Base-by-base conservation (phyloP, 1,140 invertebrate species). In the Armadillidium nasatum region DNA sequence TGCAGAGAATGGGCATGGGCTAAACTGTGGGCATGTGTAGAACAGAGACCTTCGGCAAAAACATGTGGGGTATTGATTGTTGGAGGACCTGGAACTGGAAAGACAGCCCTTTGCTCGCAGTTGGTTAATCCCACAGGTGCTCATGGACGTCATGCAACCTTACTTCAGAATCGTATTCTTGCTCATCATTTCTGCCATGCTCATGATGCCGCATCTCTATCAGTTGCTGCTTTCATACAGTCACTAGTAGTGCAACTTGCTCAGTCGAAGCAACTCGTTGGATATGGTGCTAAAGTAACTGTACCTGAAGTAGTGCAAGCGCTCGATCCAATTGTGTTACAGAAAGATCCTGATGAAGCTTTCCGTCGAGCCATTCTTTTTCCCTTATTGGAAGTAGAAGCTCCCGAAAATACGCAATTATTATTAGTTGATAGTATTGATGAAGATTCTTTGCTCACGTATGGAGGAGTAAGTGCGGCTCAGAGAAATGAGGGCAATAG, bases 1-100 rank as follows among this genome's bases (percentile, higher is more conserved):
- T 93, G 91, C 82, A 89, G 96, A 15, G 95, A 97, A 85, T 98
- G 95, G 96, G 94, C 93, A 1, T 95, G 97, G 82, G 91, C 93
- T 83, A 97, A 97, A 85, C 88, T 98, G n/a, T 90, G 91, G 2
- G 77, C 77, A 82, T 77, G 80, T 84, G 44, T 83, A 83, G 80
- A 81, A 71, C 44, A 82, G 83, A 70, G 80, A 46, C 33, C 81
- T 82, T 70, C 79, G 23, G 80, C 78, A 70, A 85, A 86, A 79
- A 85, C 84, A 0, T 93, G 92, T 82, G 94, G 94, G 0, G 91
- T 92, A 0, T 85, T 96, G 13, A 88, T 95, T 71, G 87, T 96
- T 72, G 94, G 94, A 4, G 93, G 94, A 2, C 91, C 94, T 0
- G 96, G 95, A 22, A 94, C 93, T 80, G 95, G 95, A 11, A 89